Conservation (phyloP, 2,113 vertebrate genomes). For the Hemiprocne comata region DNA sequence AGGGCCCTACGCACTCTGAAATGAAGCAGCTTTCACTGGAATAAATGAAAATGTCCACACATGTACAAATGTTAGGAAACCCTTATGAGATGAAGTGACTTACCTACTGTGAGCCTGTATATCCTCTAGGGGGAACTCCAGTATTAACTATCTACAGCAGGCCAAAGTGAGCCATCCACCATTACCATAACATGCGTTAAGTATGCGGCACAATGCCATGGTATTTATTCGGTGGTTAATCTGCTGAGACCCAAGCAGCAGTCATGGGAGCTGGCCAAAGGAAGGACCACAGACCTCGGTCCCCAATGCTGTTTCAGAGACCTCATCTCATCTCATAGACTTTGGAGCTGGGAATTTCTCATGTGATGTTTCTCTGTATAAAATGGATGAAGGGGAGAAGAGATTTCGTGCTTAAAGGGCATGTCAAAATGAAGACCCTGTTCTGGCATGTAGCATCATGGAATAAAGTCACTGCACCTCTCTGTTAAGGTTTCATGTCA, state of each 20-base stretch:
- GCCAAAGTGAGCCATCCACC: background rate
- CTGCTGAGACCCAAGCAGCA: background rate
- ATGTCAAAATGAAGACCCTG: background rate
- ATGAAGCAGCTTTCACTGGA: background rate
- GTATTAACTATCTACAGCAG: background rate
- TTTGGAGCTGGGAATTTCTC: background rate
- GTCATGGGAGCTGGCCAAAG: background rate
- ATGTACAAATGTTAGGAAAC: background rate
- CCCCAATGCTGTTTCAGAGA: background rate
- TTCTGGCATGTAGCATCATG: background rate
- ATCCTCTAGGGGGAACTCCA: constrained; percentile 57
- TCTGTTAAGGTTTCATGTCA: background rate
- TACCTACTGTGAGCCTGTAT: background rate
- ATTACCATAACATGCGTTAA: background rate
- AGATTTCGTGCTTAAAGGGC: background rate
- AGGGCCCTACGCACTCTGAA: background rate
- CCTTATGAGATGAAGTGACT: background rate
- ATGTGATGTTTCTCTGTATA: background rate
- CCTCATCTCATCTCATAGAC: background rate
- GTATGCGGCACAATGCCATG: background rate
- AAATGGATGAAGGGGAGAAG: background rate
- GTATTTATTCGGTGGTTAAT: background rate
- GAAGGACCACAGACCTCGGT: background rate
- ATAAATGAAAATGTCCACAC: background rate
- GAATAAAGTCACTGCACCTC: background rate